Base-by-base conservation (phyloP, 92 coral and sea anemone species). In the Porites evermanni region DNA sequence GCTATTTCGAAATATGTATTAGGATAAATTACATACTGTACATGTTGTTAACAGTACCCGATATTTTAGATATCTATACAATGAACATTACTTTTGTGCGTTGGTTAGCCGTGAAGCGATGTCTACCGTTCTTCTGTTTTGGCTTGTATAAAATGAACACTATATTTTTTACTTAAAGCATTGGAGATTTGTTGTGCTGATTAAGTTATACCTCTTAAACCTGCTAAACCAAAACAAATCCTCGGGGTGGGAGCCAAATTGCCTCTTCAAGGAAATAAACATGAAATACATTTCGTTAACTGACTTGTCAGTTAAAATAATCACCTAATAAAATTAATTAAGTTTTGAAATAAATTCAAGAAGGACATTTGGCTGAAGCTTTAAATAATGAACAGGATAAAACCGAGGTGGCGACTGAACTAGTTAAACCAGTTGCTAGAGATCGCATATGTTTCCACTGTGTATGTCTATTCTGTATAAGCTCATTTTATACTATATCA, bases 401-500 rank as follows among this genome's bases (percentile, higher is more conserved):
- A 74, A 61, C 47, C 18, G 23, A 50, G 16, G 14, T 63, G 14
- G 59, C 60, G 74, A 50, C 52, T 83, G 79, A 82, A 26, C 64
- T 0, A 29, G 52, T 13, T 50, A 12, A 32, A 60, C 24, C 82
- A 80, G 98, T 95, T 95, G 96, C 98, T 93, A 86, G 73, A 88
- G 89, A 23, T 93, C 98, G 78, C 98, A 95, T 95, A 93, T 95
- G 98, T 93, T 93, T 93, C 85, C 80, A 86, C 65, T 2, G 32
- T 73, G 21, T 21, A 21, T 21, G 11, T 18, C 53, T 63, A 12
- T 63, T 20, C 64, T 64, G 38, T 23, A 65, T 63, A 14, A 83
- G 24, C 6, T 16, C n/a, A 20, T 74, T 54, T 53, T 73, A 24
- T 83, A 19, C 52, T 74, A 64, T 38, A 72, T 83, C 80, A 83